Conservation (phyloP, 1,140 invertebrate genomes). For the Sweltsa coloradensis region DNA sequence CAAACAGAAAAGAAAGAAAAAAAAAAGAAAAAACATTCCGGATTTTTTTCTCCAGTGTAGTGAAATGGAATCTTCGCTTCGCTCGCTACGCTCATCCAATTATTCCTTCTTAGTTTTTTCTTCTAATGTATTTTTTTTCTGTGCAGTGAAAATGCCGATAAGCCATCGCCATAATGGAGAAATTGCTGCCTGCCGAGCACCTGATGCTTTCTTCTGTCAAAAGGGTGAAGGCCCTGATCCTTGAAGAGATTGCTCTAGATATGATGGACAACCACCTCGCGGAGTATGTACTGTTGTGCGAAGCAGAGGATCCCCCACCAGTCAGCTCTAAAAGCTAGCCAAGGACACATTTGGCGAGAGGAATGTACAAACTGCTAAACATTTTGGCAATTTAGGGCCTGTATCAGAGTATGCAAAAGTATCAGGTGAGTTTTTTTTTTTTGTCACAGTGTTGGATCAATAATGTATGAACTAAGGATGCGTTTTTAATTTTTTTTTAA, state of each 20-base stretch:
- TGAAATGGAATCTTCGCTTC: too few relatives aligned
- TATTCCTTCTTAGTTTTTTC: too few relatives aligned
- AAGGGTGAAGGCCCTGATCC: slow-evolving; percentile 78
- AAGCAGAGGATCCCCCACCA: slow-evolving; percentile 74
- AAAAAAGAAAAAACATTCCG: too few relatives aligned
- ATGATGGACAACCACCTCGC: slow-evolving; percentile 29
- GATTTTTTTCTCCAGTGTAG: too few relatives aligned
- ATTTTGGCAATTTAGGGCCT: slow-evolving; percentile 89
- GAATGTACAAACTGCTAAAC: slow-evolving; percentile 89
- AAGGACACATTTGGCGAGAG: slow-evolving; percentile 74
- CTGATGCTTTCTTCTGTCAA: slow-evolving; percentile 77
- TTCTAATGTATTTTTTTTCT: slow-evolving; percentile 15
- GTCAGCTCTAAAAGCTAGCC: slow-evolving; percentile 60
- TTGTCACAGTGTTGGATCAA: too few relatives aligned
- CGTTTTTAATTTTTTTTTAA: too few relatives aligned
- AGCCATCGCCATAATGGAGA: slow-evolving; percentile 69
- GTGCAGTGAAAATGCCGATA: slow-evolving; percentile 59
- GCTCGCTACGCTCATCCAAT: too few relatives aligned
- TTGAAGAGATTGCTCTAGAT: slow-evolving; percentile 88
- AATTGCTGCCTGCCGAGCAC: slow-evolving; percentile 66
- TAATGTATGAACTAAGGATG: too few relatives aligned
- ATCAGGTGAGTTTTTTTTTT: slow-evolving; percentile 39
- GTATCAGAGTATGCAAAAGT: slow-evolving; percentile 85
- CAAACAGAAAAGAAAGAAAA: too few relatives aligned
- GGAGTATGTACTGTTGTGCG: slow-evolving; percentile 24